Percentiles rank a stretch among this genome's conserved stretches.
Evolutionary conservation across 2,797 vertebrate genomes (phyloP).

Genomic region (Rhincodon typus): DNA sequence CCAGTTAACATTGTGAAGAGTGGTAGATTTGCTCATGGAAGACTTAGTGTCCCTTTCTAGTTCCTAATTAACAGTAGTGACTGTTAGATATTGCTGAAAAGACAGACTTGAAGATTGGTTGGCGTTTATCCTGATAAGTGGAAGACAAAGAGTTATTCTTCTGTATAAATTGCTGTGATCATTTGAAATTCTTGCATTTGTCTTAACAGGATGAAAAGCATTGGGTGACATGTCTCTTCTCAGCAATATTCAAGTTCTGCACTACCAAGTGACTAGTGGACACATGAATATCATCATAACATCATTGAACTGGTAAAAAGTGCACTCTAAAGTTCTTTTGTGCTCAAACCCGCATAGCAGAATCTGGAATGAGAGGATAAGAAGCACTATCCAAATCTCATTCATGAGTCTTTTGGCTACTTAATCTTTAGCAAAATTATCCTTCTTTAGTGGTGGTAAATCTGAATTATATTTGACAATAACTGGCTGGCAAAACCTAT

Average conservation of each 20-base stretch:
- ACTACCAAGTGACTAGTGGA: neutral
- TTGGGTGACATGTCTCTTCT: no score
- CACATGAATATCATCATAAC: neutral
- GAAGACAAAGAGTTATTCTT: no score
- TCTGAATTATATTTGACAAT: neutral
- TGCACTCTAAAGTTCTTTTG: neutral
- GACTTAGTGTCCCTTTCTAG: neutral
- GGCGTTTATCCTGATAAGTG: no score
- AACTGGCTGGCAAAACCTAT: neutral
- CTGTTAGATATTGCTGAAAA: no score
- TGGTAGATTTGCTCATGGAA: neutral
- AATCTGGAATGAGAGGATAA: neutral
- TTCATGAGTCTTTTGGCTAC: neutral
- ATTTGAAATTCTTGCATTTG: no score
- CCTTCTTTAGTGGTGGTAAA: neutral
- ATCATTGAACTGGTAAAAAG: neutral
- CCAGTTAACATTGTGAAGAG: neutral
- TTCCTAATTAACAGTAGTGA: no score
- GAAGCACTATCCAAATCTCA: neutral
- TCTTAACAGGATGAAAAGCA: no score
- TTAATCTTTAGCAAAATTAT: neutral
- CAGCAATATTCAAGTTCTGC: no score
- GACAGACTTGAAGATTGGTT: no score
- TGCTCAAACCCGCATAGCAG: neutral
- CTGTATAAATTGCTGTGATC: no score